These are phyloP conservation scores for Lycia hirtaria DNA, from an alignment of 2,888 invertebrate genomes.

Conservation along the genomic window DNA sequence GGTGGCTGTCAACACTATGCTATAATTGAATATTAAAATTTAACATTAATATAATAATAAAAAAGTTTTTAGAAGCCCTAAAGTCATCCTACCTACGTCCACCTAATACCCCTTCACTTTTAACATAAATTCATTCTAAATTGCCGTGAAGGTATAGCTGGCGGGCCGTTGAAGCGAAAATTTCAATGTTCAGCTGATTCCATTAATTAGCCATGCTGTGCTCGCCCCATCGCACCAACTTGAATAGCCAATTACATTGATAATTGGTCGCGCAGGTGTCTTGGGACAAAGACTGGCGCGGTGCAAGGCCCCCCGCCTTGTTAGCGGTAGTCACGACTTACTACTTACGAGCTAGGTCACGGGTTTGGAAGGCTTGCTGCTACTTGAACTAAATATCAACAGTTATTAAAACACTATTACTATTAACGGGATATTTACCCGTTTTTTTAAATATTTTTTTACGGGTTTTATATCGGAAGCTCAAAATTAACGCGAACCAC, in stretches of 20 bases:
- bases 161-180: constrained; percentile 69
- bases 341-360: constrained; percentile 1
- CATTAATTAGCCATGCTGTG: constrained; percentile 79
- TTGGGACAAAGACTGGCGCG: constrained; percentile 63
- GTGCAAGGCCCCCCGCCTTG: constrained; percentile 1
- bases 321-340: constrained; percentile 10
- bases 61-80: neutral
- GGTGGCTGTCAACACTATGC: too few relatives aligned
- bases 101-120: constrained; percentile 47
- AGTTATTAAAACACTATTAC: too few relatives aligned
- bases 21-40: too few relatives aligned
- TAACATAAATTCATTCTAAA: constrained; percentile 60
- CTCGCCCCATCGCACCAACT: constrained; percentile 73
- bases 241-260: constrained; percentile 84
- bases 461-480: too few relatives aligned
- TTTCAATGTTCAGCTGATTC: constrained; percentile 82
- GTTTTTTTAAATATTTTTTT: too few relatives aligned
- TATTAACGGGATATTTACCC: too few relatives aligned
- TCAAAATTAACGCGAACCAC: too few relatives aligned
- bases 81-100: constrained; percentile 5
- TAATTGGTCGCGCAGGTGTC: constrained; percentile 83
- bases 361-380: constrained; percentile 3
- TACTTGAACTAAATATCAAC: too few relatives aligned
- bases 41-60: too few relatives aligned
- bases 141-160: constrained; percentile 53